Percentiles rank a stretch among this genome's conserved stretches.
Evolutionary conservation across 2,797 vertebrate species (phyloP).

Genomic region (Cuculus canorus): DNA sequence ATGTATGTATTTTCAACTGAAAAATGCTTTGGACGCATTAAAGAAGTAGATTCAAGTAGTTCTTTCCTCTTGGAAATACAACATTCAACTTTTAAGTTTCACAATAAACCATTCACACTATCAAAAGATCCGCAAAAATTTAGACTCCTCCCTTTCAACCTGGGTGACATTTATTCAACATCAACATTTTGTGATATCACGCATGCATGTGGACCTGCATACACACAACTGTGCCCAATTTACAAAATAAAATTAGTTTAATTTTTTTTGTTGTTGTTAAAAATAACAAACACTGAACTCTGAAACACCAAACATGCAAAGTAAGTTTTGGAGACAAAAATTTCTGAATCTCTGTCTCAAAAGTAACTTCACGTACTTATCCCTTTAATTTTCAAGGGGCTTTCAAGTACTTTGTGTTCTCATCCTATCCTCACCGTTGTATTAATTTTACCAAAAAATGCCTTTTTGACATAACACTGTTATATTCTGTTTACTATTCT

Average conservation of each 20-base stretch:
- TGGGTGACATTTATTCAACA: background rate
- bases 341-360: background rate
- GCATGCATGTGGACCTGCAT: background rate
- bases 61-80: background rate
- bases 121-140: background rate
- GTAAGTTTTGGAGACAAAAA: background rate
- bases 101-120: background rate
- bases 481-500: background rate
- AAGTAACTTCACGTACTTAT: conserved; percentile 2
- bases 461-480: background rate
- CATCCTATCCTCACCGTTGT: background rate
- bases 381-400: background rate
- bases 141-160: background rate
- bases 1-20: background rate
- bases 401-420: background rate
- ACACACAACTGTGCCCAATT: background rate
- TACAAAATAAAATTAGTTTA: background rate
- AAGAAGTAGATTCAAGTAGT: background rate
- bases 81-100: background rate
- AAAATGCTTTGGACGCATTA: background rate
- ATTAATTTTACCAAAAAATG: background rate
- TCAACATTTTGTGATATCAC: background rate
- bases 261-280: background rate
- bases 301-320: background rate
- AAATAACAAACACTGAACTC: background rate